These are phyloP conservation scores for Armadillidium nasatum DNA, from an alignment of 1,140 invertebrate species.

Conservation along the genomic window DNA sequence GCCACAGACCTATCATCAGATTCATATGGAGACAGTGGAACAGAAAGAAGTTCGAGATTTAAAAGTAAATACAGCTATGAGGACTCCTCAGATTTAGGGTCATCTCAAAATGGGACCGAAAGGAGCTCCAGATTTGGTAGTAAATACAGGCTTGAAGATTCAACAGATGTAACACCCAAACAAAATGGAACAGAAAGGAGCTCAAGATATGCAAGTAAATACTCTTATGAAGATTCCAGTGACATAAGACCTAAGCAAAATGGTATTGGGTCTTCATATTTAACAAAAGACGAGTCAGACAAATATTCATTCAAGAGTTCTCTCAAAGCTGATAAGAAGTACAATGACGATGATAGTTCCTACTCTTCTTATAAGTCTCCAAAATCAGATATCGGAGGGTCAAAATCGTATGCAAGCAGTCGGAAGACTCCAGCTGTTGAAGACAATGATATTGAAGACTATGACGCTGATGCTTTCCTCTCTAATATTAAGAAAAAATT, in stretches of 20 bases:
- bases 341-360: slow-evolving; percentile 26
- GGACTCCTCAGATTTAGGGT: no score
- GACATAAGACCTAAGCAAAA: neutral
- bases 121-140: neutral
- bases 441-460: slow-evolving; percentile 21
- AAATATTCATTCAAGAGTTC: slow-evolving; percentile 31
- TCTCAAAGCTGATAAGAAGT: neutral
- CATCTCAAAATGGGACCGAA: neutral
- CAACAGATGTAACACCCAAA: no score
- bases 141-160: neutral
- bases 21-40: neutral
- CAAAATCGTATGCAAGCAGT: slow-evolving; percentile 23
- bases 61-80: neutral
- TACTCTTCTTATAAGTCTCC: slow-evolving; percentile 33
- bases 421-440: slow-evolving; percentile 23
- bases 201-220: neutral
- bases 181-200: neutral
- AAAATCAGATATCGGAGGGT: slow-evolving; percentile 17
- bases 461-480: slow-evolving; percentile 32
- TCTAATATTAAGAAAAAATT: slow-evolving; percentile 41
- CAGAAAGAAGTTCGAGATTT: neutral
- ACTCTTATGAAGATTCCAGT: no score
- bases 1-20: neutral
- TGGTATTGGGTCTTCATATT: neutral
- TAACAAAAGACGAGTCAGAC: slow-evolving; percentile 22